A percentile compares a stretch with the other conserved stretches of the same genome.
Conservation (phyloP, 30 jellyfish, hydroid and myxozoan species). For the Nemopilema nomurai region DNA sequence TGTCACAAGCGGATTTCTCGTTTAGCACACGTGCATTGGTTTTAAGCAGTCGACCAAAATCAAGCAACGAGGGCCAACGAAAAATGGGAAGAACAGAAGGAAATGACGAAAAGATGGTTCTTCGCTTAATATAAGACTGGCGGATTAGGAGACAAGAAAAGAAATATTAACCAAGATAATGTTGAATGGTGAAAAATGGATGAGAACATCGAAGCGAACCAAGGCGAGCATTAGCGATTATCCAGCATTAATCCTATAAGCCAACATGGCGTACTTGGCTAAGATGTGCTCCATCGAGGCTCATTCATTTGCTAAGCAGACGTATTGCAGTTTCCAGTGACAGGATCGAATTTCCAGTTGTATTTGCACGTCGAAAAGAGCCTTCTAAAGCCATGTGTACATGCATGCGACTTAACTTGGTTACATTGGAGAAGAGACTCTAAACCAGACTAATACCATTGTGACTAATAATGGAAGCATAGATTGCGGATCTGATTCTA, state of each 20-base stretch:
- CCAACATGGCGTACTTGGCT: slow-evolving; percentile 28
- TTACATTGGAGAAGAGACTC: background rate
- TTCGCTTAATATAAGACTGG: slow-evolving; percentile 17
- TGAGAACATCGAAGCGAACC: slow-evolving; percentile 49
- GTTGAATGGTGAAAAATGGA: slow-evolving; percentile 25
- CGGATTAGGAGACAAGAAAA: slow-evolving; percentile 25
- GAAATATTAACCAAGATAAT: slow-evolving; percentile 33
- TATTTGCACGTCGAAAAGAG: background rate
- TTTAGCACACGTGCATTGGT: too few relatives aligned
- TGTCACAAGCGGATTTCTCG: too few relatives aligned
- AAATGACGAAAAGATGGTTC: slow-evolving; percentile 16
- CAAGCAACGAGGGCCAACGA: slow-evolving; percentile 18
- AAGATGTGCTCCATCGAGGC: slow-evolving; percentile 1
- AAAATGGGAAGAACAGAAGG: slow-evolving; percentile 5
- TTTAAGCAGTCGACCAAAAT: too few relatives aligned
- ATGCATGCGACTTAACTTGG: background rate
- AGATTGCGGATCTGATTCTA: background rate
- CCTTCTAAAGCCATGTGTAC: background rate
- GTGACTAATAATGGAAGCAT: background rate
- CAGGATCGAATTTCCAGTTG: background rate
- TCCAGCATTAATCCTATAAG: slow-evolving; percentile 42
- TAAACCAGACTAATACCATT: background rate
- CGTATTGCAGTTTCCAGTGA: background rate
- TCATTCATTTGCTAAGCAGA: slow-evolving; percentile 15
- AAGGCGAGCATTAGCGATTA: slow-evolving; percentile 10